Base-by-base conservation (phyloP, 2,797 vertebrate species). In the Leuciscus waleckii region DNA sequence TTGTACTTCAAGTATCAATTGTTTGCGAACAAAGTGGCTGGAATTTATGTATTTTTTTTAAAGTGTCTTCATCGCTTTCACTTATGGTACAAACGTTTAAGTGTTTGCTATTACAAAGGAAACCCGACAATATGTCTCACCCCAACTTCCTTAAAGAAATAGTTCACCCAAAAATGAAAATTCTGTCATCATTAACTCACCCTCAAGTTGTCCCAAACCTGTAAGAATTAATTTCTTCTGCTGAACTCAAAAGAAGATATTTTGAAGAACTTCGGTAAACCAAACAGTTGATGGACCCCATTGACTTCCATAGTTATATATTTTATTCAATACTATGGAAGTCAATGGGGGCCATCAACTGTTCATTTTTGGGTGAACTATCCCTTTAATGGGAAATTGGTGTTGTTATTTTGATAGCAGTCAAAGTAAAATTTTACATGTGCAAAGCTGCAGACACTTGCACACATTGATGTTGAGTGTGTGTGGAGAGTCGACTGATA, bases 391-490 rank as follows among this genome's bases (percentile, higher is more conserved):
- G 5, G 10, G 19, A 67, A 9, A 9, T 9, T 41, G 56, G 35
- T 37, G 37, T 32, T 46, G 10, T 2, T 19, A 35, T 23, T 32
- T 26, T n/a, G 11, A 63, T 37, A 37, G 29, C 14, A 54, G 23
- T 39, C 8, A n/a, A 37, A 73, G 13, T 17, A 56, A 61, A 79
- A 26, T 71, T 8, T 23, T 68, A 69, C 49, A 69, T 39, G 54
- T 21, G 61, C 41, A 78, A 5, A 51, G 49, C 17, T 2, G 13
- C 49, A 51, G 84, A 87, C 17, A 86, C 87, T 39, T 19, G 29
- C 29, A 74, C 37, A 43, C 29, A 73, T 4, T 75, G 2, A 65
- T 46, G 49, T 29, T 41, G 79, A 71, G 5, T 23, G 19, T n/a
- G 46, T 41, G 9, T 63, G 19, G n/a, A 63, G 17, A 17, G 37